Evolutionary conservation across 92 coral and sea anemone species (phyloP), one percentile per base, ranked within the genome.

Genomic region (Parazoanthus swiftii): DNA sequence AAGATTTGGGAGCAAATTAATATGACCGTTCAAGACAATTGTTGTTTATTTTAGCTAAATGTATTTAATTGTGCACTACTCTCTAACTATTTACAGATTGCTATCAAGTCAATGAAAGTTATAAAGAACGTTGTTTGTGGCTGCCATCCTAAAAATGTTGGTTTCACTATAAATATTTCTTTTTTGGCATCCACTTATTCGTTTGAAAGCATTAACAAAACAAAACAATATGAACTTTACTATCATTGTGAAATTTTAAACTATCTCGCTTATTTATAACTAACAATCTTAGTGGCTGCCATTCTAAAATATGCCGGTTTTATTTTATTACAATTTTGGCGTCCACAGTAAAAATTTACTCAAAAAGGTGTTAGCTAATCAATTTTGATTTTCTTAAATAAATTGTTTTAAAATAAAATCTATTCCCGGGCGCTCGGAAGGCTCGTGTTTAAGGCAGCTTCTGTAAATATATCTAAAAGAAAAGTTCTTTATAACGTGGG

Each of bases 391-490:
- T 25, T 73, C 33, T 33, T 76, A 29, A 29, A 29, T 42, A 5
- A 42, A 44, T 76, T 76, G 58, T 10, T 56, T 76, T 76, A 76
- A 43, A 76, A 76, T 42, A 39, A 8, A 33, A 16, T 76, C 33
- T 42, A 76, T 42, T 18, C 58, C 81, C 56, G 29, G 79, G 79
- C 79, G 79, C 79, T 74, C 46, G 10, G 51, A 75, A 75, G 79
- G 79, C 10, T 33, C 79, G 18, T 37, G 51, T 75, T 80, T 80
- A n/a, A 80, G 37, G 84, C 84, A 80, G 84, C 84, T 59, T 46
- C 70, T 50, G 67, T 80, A 80, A 5, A 80, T 15, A 43, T 50
- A 3, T 42, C 84, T 50, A 0, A 43, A 80, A 80, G 70, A 25
- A 80, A 80, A 43, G 84, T 44, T 59, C 4, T 15, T 14, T 26